Evolutionary conservation across 2,888 invertebrate species (phyloP), one percentile per base, ranked within the genome.

Genomic region (Pyralis farinalis): DNA sequence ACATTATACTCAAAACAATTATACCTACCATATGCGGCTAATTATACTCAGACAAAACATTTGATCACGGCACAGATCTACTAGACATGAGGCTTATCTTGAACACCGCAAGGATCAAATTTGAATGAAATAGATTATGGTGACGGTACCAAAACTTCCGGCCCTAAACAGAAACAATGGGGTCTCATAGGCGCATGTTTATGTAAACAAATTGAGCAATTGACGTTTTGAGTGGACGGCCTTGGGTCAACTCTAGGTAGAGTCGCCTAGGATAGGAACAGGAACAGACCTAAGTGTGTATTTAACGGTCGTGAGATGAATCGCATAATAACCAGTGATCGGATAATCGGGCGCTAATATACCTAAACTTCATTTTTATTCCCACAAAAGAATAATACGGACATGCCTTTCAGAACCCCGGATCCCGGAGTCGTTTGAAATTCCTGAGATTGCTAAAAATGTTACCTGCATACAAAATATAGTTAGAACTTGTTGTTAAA

Each of bases 111-210:
- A 33, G 33, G 38, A n/a, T 25, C 33, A 38, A 16, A 32, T 7
- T 33, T 7, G 10, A n/a, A 16, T 10, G 10, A 12, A 25, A 8
- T 12, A 25, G 5, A 30, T 30, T 8, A 10, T 20, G 7, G 10
- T 11, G 31, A 30, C 11, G 25, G 12, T 31, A 5, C 33, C 20
- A 35, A 47, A 44, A 44, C 49, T 44, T 51, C 52, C 51, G 43
- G 39, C 45, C 49, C 45, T 21, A 50, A 51, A 47, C 43, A 46
- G 46, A 56, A 56, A 63, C 62, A 63, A 62, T 63, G 34, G 52
- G 22, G 21, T 37, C 42, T 44, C 16, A n/a, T 36, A 37, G n/a
- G 11, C 45, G 47, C 60, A 56, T 60, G 60, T 40, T 39, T 37
- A 43, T 47, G 51, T 41, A 48, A 45, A 54, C 50, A 53, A 63